Base-by-base conservation (phyloP, 2,888 invertebrate genomes). In the Parnassius mnemosyne region DNA sequence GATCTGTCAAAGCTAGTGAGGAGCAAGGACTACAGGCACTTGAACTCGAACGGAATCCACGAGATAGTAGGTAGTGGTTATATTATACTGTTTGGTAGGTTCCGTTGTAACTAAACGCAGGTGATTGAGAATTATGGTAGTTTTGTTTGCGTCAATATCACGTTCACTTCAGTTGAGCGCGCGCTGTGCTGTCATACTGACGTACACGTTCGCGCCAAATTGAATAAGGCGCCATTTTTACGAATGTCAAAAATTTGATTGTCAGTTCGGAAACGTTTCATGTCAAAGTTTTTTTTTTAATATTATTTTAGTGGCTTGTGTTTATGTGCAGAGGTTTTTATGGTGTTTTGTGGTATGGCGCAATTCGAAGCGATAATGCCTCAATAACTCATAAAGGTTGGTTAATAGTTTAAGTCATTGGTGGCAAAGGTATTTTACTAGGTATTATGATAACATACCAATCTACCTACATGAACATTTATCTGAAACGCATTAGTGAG, bases 131-230 rank as follows among this genome's bases (percentile, higher is more conserved):
- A 46, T 11, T 16, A 16, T 13, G n/a, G 57, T n/a, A 47, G 47
- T 59, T 58, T 49, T 43, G 61, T 65, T 63, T 55, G 61, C 60
- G 60, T 56, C 63, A 65, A 64, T 52, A 61, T 61, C 12, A 46
- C 46, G n/a, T 12, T n/a, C 46, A 49, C 49, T 69, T 78, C 79
- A 89, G 89, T 89, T 72, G 72, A 72, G 76, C 84, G 87, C 83
- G 71, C 72, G 76, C 72, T 69, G 84, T 79, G 82, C 71, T 63
- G 54, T 34, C 64, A 60, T 66, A 57, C 34, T 60, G 74, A 80
- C 84, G 87, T 69, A 53, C 72, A 46, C 41, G 57, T 63, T 80
- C 77, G 77, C 83, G 84, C 78, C 75, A 57, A 53, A 55, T 58
- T 9, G 1, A 20, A 0, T 13, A 7, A 3, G 41, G 58, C 51